Conservation (phyloP, 2,888 invertebrate species). For the Argyresthia albistria region DNA sequence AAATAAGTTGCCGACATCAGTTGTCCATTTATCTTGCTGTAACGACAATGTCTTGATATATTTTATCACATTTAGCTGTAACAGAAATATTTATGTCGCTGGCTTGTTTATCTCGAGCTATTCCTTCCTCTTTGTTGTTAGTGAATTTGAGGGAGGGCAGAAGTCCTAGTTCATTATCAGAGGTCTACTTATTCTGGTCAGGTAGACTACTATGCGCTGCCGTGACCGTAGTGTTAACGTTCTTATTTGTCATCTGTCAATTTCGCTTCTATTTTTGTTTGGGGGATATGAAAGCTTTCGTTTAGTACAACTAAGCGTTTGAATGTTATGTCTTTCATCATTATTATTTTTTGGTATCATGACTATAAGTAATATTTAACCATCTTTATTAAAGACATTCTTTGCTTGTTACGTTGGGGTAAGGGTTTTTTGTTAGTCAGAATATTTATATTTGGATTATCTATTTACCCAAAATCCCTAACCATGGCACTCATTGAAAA, state of each 20-base stretch:
- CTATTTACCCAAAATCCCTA: no score
- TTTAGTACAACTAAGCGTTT: constrained; percentile 17
- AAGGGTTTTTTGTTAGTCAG: no score
- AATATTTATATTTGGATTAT: no score
- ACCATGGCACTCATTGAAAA: no score
- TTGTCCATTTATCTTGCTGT: constrained; percentile 54
- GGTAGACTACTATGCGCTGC: constrained; percentile 15
- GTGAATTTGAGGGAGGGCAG: constrained; percentile 1
- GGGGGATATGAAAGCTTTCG: constrained; percentile 60
- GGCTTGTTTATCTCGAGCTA: constrained; percentile 30
- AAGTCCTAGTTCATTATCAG: constrained; percentile 4
- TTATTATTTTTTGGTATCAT: constrained; percentile 35
- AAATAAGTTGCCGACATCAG: constrained; percentile 47
- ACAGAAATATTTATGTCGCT: constrained; percentile 56
- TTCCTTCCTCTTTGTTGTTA: constrained; percentile 14
- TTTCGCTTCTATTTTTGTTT: constrained; percentile 64
- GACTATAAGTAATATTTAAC: no score
- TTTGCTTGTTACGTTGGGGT: no score
- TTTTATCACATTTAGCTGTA: constrained; percentile 63
- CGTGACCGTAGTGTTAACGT: constrained; percentile 59
- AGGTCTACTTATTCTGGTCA: constrained; percentile 31
- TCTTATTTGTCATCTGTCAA: constrained; percentile 71
- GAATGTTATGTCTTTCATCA: constrained; percentile 51
- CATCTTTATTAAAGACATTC: no score
- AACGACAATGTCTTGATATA: constrained; percentile 70